phyloP scores from a whole-genome alignment of 2,888 invertebrate species.

The Pantelozetes paolii region DNA sequence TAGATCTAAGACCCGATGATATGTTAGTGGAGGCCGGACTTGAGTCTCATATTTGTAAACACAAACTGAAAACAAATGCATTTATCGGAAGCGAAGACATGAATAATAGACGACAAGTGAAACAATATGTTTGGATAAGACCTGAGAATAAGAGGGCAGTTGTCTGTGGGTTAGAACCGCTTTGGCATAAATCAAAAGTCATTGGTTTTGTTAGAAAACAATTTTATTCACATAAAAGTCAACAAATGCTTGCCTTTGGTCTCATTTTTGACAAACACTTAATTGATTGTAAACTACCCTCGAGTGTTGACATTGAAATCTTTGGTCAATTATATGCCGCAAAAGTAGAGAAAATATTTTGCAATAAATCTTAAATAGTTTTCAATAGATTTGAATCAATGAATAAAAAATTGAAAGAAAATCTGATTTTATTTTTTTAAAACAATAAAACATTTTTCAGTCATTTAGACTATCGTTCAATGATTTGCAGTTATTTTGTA shows the following conservation, averaged over 20 bases:
- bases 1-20: constrained; percentile 15
- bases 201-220: constrained; percentile 6
- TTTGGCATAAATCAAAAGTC: constrained; percentile 3
- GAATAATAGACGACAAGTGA: not conserved
- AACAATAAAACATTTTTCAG: too few relatives aligned
- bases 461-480: too few relatives aligned
- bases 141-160: not conserved
- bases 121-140: constrained; percentile 19
- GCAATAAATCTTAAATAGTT: not conserved
- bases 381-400: too few relatives aligned
- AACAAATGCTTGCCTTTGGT: constrained; percentile 9
- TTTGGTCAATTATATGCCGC: not conserved
- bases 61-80: not conserved
- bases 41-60: not conserved
- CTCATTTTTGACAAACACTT: not conserved
- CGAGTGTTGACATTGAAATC: not conserved
- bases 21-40: constrained; percentile 8
- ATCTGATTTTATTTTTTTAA: too few relatives aligned
- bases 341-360: not conserved
- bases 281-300: not conserved
- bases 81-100: constrained; percentile 15
- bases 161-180: constrained; percentile 19
- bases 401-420: too few relatives aligned
- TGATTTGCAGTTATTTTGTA: too few relatives aligned
- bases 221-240: not conserved